phyloP scores from a whole-genome alignment of 2,797 vertebrate species.

The Phalanger gymnotis region DNA sequence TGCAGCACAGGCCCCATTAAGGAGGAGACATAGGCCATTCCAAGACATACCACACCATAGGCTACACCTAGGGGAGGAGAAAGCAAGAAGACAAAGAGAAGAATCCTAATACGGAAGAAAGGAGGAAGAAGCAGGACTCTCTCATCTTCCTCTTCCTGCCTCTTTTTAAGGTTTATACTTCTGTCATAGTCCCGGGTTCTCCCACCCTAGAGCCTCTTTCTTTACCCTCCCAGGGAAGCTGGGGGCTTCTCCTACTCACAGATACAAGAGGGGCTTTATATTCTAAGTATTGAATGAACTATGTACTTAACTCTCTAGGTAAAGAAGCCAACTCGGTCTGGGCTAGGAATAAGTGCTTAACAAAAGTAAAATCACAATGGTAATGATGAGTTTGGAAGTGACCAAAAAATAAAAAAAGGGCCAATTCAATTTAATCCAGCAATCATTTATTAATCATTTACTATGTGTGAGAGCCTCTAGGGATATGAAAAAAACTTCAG shows the following conservation, averaged over 20 bases:
- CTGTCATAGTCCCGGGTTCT: not conserved
- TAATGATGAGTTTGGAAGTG: not conserved
- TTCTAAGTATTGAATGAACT: not conserved
- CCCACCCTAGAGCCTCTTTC: not conserved
- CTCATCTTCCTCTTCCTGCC: not conserved
- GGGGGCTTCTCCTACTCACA: not conserved
- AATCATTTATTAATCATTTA: not conserved
- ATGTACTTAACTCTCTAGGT: not conserved
- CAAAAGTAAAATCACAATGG: not conserved
- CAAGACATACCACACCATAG: constrained; percentile 93
- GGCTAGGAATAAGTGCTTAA: not conserved
- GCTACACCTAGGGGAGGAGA: constrained; percentile 84
- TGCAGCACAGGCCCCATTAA: constrained; percentile 94
- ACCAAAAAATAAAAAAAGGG: not conserved
- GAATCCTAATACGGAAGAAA: constrained; percentile 3
- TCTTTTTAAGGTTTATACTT: not conserved
- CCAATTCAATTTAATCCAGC: not conserved
- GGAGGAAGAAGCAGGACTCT: not conserved
- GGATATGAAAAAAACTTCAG: not conserved
- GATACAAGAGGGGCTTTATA: not conserved
- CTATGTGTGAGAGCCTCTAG: not conserved
- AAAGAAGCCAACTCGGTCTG: not conserved
- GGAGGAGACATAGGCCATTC: constrained; percentile 95
- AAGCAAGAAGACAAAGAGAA: not conserved
- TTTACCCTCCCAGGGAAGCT: not conserved